Base-by-base conservation (phyloP, 2,888 invertebrate species). In the Acleris holmiana region DNA sequence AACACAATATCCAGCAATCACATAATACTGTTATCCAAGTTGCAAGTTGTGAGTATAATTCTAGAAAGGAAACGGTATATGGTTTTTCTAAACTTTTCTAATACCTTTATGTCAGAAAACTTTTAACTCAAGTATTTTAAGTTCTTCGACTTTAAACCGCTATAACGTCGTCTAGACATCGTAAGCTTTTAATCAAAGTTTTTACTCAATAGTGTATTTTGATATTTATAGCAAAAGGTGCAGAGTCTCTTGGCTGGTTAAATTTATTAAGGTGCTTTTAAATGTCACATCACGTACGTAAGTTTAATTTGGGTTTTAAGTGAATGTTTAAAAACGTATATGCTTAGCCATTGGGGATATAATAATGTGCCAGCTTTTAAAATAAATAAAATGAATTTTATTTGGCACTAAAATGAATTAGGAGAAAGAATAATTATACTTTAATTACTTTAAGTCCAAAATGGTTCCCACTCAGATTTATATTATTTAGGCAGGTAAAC, bases 141-240 rank as follows among this genome's bases (percentile, higher is more conserved):
- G 44, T 44, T 41, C n/a, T 44, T 44, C 1, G 0, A 59, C 29
- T 59, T 54, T 21, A 44, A 13, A 49, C 54, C 25, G 17, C 19
- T 44, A 35, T 59, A 55, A 65, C 18, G 49, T n/a, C n/a, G 65
- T 65, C 65, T 65, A 65, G 65, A 65, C 65, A 6, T 60, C 59
- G 21, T 59, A 59, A 65, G 53, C 41, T 46, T 59, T 59, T 55
- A 25, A 54, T 59, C 49, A 55, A n/a, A 55, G 13, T 6, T 21
- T 13, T 13, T n/a, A 44, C 10, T 44, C 21, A 13, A 54, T 54
- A 46, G 15, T 50, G n/a, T 5, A 44, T 59, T 44, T 41, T 40
- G 10, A 19, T 13, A 2, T 13, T 10, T 19, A 35, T 35, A 19
- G 15, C 8, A 18, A 13, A 48, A 53, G 23, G 49, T 60, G 15